These are phyloP conservation scores for Periophthalmodon schlosseri DNA, from an alignment of 2,113 vertebrate species.

Conservation along the genomic window DNA sequence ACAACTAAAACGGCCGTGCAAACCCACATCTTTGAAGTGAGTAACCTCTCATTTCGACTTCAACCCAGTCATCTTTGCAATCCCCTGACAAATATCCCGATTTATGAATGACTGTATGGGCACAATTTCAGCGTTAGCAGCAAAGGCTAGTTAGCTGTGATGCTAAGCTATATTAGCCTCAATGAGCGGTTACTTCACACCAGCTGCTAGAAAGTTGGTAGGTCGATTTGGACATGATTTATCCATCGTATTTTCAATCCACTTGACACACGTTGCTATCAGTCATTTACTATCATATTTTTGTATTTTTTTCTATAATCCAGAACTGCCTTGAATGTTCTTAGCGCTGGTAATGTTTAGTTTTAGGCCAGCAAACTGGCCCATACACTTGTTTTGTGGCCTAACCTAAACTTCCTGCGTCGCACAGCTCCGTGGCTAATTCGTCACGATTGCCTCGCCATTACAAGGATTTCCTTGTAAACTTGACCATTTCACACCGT, in stretches of 20 bases:
- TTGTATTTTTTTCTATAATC: neutral
- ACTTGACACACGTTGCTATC: neutral
- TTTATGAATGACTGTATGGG: slow-evolving; percentile 41
- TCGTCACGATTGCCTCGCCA: neutral
- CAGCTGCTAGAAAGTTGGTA: slow-evolving; percentile 4
- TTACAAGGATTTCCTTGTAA: neutral
- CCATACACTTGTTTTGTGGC: slow-evolving; percentile 40
- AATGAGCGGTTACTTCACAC: slow-evolving; percentile 2
- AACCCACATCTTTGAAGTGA: slow-evolving; percentile 25
- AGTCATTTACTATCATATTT: neutral
- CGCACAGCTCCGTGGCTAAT: neutral
- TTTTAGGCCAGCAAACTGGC: slow-evolving; percentile 42
- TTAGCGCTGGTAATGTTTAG: slow-evolving; percentile 37
- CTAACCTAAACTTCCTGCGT: slow-evolving; percentile 58
- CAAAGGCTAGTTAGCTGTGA: slow-evolving; percentile 47
- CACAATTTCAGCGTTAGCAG: slow-evolving; percentile 52
- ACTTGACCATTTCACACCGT: neutral
- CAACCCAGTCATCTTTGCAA: neutral
- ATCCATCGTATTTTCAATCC: fast-evolving
- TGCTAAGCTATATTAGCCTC: slow-evolving; percentile 45
- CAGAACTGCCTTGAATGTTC: slow-evolving; percentile 20
- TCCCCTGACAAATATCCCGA: neutral
- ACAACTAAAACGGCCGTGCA: neutral
- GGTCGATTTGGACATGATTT: neutral
- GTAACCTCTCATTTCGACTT: slow-evolving; percentile 4